Evolutionary conservation across 2,797 vertebrate species (phyloP).

Genomic region (Ispidina picta): DNA sequence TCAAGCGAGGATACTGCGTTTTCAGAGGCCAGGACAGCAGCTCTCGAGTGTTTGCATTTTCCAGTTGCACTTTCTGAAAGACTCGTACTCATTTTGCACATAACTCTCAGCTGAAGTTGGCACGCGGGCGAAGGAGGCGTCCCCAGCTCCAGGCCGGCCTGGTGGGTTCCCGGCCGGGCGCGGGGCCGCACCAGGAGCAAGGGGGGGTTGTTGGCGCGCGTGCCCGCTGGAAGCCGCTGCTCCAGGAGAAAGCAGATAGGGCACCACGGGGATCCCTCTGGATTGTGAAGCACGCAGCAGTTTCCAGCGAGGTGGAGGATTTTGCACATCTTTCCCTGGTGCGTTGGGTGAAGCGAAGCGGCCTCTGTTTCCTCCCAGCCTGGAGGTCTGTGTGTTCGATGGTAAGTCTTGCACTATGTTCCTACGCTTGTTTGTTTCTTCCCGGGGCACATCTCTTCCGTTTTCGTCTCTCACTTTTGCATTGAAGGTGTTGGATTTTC

Average conservation of each 20-base stretch:
- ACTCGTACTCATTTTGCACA: constrained; percentile 79
- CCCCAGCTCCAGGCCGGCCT: constrained; percentile 1
- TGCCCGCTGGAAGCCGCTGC: constrained; percentile 68
- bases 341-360: constrained; percentile 52
- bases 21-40: constrained; percentile 72
- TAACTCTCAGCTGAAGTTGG: constrained; percentile 68
- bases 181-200: too few species aligned
- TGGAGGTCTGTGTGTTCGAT: constrained; percentile 86
- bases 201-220: background rate
- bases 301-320: constrained; percentile 47
- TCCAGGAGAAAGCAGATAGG: constrained; percentile 44
- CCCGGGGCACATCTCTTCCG: constrained; percentile 79
- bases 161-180: background rate
- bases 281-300: constrained; percentile 40
- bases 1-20: constrained; percentile 78
- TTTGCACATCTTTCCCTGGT: constrained; percentile 60
- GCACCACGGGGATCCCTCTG: constrained; percentile 53
- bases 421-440: constrained; percentile 74
- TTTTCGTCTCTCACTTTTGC: constrained; percentile 63
- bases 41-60: constrained; percentile 74
- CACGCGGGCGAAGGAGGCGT: background rate
- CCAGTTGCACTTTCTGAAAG: constrained; percentile 31
- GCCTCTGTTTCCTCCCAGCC: constrained; percentile 57
- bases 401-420: constrained; percentile 91
- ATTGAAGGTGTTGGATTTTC: constrained; percentile 70